Evolutionary conservation across 2,797 vertebrate species (phyloP), one percentile per base, ranked within the genome.

Genomic region (Luscinia luscinia): DNA sequence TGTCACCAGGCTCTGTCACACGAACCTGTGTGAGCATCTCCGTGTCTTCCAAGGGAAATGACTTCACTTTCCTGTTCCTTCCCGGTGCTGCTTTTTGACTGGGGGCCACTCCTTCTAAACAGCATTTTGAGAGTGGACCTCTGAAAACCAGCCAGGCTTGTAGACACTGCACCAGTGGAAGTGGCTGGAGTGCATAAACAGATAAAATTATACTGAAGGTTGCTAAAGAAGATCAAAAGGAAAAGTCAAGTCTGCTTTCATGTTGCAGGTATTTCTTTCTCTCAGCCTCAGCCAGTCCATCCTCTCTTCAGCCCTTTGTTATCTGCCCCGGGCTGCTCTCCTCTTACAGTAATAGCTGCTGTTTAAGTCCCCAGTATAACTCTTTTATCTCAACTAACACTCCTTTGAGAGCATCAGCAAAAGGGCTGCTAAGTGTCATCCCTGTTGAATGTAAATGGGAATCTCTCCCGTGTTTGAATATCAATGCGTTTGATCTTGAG

Each of bases 361-460:
- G 55, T 84, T 89, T 84, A 95, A 94, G 68, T 87, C 74, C 55
- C 43, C 26, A n/a, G n/a, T 73, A 63, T 62, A 81, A 81, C 57
- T 93, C 94, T 95, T 96, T 95, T 58, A 96, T 95, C 89, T 95
- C 86, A 69, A 78, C 70, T 80, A 84, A 90, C 32, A 48, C 41
- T 91, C 82, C 79, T 96, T 92, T 72, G 87, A 96, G 89, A 92
- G 63, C 69, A 81, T 45, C 48, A 76, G 93, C 80, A 83, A 89
- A 96, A 91, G 49, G 64, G 58, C 69, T 92, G 70, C 63, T 83
- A 57, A 93, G 64, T 80, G 76, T 96, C 91, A 89, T 88, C 86
- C 64, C 51, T 36, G 23, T 57, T 88, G 93, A 92, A 94, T 92
- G 87, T 90, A 93, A 97, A 93, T 34, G 27, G 78, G 27, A 91